Conservation (phyloP, 2,113 vertebrate genomes). For the Lamprotornis superbus region DNA sequence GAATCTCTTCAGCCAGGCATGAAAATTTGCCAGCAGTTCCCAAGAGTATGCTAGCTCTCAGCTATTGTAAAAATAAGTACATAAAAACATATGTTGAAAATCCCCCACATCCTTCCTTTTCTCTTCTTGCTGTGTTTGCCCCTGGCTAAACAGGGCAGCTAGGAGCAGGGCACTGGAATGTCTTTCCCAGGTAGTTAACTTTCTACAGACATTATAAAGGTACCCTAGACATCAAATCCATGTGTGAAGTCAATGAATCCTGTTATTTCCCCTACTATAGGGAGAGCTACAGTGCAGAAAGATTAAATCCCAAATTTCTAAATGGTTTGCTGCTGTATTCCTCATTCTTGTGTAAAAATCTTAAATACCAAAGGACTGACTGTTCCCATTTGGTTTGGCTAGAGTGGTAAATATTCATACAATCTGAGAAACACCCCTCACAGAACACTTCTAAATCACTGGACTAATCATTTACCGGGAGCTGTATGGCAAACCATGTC, state of each 20-base stretch:
- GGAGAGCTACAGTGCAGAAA: neutral
- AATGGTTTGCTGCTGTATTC: neutral
- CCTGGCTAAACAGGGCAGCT: neutral
- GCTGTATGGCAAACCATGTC: fast-evolving
- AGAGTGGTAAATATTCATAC: neutral
- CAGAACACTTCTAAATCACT: neutral
- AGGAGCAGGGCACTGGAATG: neutral
- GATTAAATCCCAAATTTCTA: neutral
- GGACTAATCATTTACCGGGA: neutral
- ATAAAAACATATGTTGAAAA: neutral
- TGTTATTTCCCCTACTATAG: neutral
- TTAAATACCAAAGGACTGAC: neutral
- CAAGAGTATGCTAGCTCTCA: neutral
- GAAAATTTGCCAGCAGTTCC: neutral
- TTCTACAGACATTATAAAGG: neutral
- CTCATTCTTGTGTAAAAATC: neutral
- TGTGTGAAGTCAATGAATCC: neutral
- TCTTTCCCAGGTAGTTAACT: neutral
- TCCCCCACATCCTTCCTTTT: neutral
- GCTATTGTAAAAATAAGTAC: neutral
- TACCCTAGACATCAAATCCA: neutral
- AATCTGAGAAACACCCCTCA: neutral
- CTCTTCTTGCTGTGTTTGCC: neutral
- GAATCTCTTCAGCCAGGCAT: neutral
- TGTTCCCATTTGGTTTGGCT: neutral